Base-by-base conservation (phyloP, 2,797 vertebrate genomes). In the Anisognathus igniventris region DNA sequence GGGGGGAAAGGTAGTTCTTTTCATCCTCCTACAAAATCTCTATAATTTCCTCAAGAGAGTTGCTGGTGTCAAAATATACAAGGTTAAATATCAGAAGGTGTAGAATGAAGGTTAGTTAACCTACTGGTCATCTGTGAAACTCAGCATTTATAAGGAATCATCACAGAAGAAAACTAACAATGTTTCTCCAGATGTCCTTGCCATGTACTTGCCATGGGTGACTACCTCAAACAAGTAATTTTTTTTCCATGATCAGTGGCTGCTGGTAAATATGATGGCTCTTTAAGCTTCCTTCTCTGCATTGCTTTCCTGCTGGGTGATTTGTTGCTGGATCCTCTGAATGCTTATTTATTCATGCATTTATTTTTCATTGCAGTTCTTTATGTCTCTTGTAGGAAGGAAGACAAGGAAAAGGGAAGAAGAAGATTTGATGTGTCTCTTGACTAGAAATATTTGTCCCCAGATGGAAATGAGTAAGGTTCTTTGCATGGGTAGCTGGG, bases 391-490 rank as follows among this genome's bases (percentile, higher is more conserved):
- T 86, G 25, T 61, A 57, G 21, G 53, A 74, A 68, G 56, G 27
- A 92, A 90, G 50, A 88, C 86, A 94, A 90, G 10, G 42, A 82
- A 76, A 92, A 79, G 30, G 10, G 35, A 86, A 86, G 19, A 60
- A 56, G 28, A 14, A 62, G 14, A 23, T 70, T 73, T 76, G 23
- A 70, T 82, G 15, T 78, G 30, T 68, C 35, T 76, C 47, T 72
- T 85, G 25, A 60, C 31, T 85, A 66, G 33, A 66, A 82, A 48
- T 83, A 66, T 70, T 87, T 91, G 40, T 30, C 16, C 44, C 14
- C 44, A 62, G 9, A 33, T 70, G 78, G 39, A 92, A 91, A 81
- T 82, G 20, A 72, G 28, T 72, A 54, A 70, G 33, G 11, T 24
- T 72, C 10, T 68, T 89, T 58, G 24, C 10, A 28, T 54, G 24